phyloP scores from a whole-genome alignment of 2,113 vertebrate species.

The Platichthys stellatus region DNA sequence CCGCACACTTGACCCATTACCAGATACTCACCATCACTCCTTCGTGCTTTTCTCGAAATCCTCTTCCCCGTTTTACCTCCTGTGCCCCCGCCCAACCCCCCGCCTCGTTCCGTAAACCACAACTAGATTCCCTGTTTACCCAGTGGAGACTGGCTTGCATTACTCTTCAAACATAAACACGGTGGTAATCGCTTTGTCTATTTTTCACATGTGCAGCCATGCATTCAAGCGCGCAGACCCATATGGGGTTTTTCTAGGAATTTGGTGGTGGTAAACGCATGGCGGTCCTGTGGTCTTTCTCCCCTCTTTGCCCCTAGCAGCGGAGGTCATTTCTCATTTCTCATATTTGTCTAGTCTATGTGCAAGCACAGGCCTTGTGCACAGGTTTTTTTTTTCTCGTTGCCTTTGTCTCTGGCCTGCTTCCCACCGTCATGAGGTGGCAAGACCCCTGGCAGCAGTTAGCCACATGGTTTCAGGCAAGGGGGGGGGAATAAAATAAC shows the following conservation, averaged over 20 bases:
- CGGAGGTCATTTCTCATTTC: conserved; percentile 68
- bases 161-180: conserved; percentile 81
- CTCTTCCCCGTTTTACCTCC: conserved; percentile 54
- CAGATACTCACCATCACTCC: conserved; percentile 15
- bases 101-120: conserved; percentile 66
- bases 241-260: conserved; percentile 73
- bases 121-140: conserved; percentile 81
- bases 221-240: conserved; percentile 75
- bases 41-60: conserved; percentile 32
- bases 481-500: conserved; percentile 52
- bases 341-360: conserved; percentile 72
- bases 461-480: conserved; percentile 59
- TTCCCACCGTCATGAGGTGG: conserved; percentile 71
- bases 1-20: conserved; percentile 32
- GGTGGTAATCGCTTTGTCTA: conserved; percentile 79
- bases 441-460: conserved; percentile 62
- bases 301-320: conserved; percentile 61
- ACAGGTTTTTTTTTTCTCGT: conserved; percentile 77
- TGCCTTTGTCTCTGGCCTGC: conserved; percentile 77
- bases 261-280: conserved; percentile 71
- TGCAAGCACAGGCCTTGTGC: conserved; percentile 58
- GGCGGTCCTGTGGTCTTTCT: conserved; percentile 64
- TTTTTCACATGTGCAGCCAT: conserved; percentile 82
- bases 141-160: conserved; percentile 77
- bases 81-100: conserved; percentile 33